phyloP scores from a whole-genome alignment of 2,797 vertebrate genomes.

The Oceanodroma leucorhoa region DNA sequence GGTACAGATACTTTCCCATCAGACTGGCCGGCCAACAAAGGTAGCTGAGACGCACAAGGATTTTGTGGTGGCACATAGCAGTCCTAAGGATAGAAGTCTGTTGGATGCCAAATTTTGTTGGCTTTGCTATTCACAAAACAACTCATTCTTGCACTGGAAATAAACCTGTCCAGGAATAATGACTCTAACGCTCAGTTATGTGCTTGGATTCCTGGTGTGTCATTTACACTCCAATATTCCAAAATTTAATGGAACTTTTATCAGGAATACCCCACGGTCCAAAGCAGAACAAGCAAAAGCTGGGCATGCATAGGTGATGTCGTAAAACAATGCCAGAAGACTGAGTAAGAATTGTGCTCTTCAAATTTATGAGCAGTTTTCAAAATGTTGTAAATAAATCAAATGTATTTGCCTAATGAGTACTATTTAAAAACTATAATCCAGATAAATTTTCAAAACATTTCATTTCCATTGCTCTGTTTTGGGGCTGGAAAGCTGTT shows the following conservation, averaged over 20 bases:
- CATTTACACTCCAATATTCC: background rate
- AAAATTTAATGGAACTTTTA: background rate
- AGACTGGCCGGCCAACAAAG: accelerated
- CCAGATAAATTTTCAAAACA: background rate
- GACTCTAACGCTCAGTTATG: background rate
- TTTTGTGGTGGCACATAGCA: background rate
- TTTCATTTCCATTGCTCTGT: background rate
- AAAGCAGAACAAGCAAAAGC: background rate
- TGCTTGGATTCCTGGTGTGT: background rate
- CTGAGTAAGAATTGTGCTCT: background rate
- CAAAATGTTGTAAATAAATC: background rate
- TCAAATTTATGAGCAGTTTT: background rate
- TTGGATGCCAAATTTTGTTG: background rate
- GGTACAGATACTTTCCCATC: background rate
- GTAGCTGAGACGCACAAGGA: accelerated
- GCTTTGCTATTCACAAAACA: background rate
- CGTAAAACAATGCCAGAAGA: background rate
- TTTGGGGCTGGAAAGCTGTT: background rate
- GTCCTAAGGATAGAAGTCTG: background rate
- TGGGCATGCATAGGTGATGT: background rate
- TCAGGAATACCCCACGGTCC: background rate
- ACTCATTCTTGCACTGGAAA: background rate
- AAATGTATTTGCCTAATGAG: background rate
- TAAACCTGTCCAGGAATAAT: background rate
- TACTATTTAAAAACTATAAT: background rate